These are phyloP conservation scores for Apoda limacodes DNA, from an alignment of 2,888 invertebrate species.

Conservation along the genomic window DNA sequence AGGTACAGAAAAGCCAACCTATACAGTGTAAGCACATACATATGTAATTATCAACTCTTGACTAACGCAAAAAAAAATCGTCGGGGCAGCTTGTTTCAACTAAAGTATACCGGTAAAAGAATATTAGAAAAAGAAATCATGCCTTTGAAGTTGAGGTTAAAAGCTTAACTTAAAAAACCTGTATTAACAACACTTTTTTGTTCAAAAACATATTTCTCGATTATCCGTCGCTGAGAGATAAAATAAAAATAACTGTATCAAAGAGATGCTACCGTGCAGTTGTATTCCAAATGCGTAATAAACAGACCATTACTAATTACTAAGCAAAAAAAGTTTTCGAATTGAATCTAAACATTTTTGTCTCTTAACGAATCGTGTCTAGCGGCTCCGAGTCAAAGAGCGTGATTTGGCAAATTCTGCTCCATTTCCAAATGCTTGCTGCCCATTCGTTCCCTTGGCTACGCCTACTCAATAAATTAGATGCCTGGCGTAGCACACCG, in stretches of 20 bases:
- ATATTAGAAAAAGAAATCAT: no score
- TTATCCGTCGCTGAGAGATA: no score
- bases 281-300: conserved; percentile 44
- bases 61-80: no score
- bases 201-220: no score
- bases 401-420: conserved; percentile 64
- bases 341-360: conserved; percentile 68
- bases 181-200: conserved; percentile 10
- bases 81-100: no score
- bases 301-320: conserved; percentile 61
- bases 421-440: conserved; percentile 60
- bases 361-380: conserved; percentile 68
- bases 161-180: no score
- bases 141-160: no score
- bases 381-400: conserved; percentile 57
- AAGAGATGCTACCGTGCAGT: conserved; percentile 50
- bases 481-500: conserved; percentile 59
- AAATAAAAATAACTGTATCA: no score
- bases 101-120: no score
- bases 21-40: no score
- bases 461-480: conserved; percentile 69
- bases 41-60: no score
- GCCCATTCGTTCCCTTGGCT: conserved; percentile 65
- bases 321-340: conserved; percentile 47
- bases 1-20: no score